Evolutionary conservation across 2,113 vertebrate species (phyloP).

Genomic region (Crocuta crocuta): DNA sequence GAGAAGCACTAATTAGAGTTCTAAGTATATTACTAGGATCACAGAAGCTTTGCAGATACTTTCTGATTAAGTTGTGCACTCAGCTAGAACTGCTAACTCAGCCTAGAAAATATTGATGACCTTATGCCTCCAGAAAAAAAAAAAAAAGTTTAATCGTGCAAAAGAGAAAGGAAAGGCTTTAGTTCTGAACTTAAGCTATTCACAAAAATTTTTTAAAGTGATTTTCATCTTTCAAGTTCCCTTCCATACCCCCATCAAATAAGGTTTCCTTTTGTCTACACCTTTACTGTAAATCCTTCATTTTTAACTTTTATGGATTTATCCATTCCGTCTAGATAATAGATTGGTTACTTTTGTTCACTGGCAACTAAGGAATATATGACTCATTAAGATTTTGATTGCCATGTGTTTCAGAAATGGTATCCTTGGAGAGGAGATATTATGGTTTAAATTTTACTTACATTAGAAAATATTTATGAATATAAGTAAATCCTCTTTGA

Average conservation of each 20-base stretch:
- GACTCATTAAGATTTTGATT: slow-evolving; percentile 19
- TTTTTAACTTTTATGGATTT: not conserved
- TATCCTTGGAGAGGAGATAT: not conserved
- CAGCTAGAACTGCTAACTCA: not conserved
- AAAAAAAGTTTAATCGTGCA: not conserved
- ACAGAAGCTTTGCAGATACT: not conserved
- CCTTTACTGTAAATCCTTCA: not conserved
- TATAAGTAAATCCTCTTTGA: not conserved
- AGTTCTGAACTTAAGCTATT: slow-evolving; percentile 2
- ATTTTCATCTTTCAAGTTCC: slow-evolving; percentile 2
- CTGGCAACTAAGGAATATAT: not conserved
- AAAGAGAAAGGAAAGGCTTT: not conserved
- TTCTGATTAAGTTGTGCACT: not conserved
- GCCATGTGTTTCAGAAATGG: not conserved
- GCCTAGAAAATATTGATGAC: not conserved
- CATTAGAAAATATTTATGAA: not conserved
- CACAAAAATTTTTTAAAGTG: not conserved
- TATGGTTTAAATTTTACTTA: slow-evolving; percentile 44
- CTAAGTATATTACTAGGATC: not conserved
- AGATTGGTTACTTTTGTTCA: not conserved
- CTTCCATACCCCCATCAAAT: not conserved
- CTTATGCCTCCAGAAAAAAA: not conserved
- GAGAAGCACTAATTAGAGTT: not conserved
- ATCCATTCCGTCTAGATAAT: not conserved
- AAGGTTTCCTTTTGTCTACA: not conserved